Evolutionary conservation across 2,888 invertebrate genomes (phyloP).

Genomic region (Flabesymbios commensalis): DNA sequence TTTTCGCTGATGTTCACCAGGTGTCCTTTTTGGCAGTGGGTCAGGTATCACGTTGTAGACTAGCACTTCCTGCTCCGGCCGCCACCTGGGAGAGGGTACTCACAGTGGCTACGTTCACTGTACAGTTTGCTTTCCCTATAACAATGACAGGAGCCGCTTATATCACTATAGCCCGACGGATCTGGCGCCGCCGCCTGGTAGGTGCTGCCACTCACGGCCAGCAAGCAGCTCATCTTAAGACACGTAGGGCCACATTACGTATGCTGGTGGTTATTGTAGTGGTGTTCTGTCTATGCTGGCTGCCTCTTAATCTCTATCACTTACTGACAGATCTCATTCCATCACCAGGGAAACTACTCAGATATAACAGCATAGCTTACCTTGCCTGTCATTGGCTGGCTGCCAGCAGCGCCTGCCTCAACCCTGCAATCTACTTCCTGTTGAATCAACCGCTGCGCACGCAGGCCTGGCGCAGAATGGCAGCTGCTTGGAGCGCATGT

Average conservation of each 20-base stretch:
- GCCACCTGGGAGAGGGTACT: slow-evolving; percentile 54
- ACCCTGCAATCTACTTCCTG: slow-evolving; percentile 65
- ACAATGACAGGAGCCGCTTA: slow-evolving; percentile 60
- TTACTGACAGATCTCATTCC: slow-evolving; percentile 58
- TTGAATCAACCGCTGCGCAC: slow-evolving; percentile 45
- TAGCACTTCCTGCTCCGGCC: slow-evolving; percentile 53
- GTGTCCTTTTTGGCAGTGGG: slow-evolving; percentile 34
- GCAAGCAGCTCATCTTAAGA: slow-evolving; percentile 53
- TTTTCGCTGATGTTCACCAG: slow-evolving; percentile 50
- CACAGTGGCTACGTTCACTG: slow-evolving; percentile 57
- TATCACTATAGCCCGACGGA: slow-evolving; percentile 50
- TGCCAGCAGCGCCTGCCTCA: slow-evolving; percentile 63
- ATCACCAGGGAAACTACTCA: slow-evolving; percentile 40
- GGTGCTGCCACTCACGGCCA: slow-evolving; percentile 55
- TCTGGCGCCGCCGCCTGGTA: slow-evolving; percentile 47
- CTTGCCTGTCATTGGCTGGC: slow-evolving; percentile 63
- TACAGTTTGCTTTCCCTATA: slow-evolving; percentile 63
- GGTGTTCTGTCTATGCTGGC: slow-evolving; percentile 63
- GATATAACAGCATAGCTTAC: slow-evolving; percentile 50
- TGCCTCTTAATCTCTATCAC: slow-evolving; percentile 64
- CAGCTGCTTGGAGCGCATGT: too few relatives aligned
- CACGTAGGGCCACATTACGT: slow-evolving; percentile 62
- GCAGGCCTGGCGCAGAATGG: background rate
- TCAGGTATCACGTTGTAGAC: slow-evolving; percentile 48
- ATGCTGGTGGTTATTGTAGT: slow-evolving; percentile 62